Conservation (phyloP, 2,113 vertebrate genomes). For the Pyrgilauda ruficollis region DNA sequence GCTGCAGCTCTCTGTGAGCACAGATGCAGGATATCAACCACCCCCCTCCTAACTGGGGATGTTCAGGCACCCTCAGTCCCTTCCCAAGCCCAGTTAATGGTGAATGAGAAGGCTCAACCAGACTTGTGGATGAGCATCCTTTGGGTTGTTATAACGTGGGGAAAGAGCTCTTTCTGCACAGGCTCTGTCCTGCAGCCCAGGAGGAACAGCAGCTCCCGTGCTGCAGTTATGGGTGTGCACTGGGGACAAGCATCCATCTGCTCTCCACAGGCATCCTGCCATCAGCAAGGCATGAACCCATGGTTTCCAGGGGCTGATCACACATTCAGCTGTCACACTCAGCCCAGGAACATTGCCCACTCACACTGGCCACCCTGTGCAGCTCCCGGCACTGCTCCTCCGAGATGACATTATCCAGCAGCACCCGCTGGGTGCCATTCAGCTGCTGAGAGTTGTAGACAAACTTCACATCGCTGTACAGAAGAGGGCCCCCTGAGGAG, state of each 20-base stretch:
- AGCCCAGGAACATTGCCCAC: background rate
- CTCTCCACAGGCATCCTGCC: background rate
- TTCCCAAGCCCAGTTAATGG: background rate
- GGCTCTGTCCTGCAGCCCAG: background rate
- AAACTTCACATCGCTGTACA: conserved; percentile 82
- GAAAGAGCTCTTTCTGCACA: background rate
- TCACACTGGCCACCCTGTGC: conserved; percentile 85
- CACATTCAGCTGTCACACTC: background rate
- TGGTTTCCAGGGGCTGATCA: background rate
- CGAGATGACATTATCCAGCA: conserved; percentile 88
- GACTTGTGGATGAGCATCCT: background rate
- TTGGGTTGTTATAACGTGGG: background rate
- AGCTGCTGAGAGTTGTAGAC: conserved; percentile 86
- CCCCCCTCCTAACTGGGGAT: background rate
- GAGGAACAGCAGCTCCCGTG: background rate
- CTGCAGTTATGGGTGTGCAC: background rate
- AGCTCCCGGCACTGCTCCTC: conserved; percentile 88
- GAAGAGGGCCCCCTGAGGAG: conserved; percentile 84
- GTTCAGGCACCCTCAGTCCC: background rate
- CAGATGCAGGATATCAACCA: background rate
- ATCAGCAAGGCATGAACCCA: background rate
- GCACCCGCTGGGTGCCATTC: conserved; percentile 90
- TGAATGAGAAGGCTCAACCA: background rate
- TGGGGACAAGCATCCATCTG: background rate
- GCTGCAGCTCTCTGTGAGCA: background rate